Evolutionary conservation across 2,888 invertebrate species (phyloP).

Genomic region (Nematopogon swammerdamellus): DNA sequence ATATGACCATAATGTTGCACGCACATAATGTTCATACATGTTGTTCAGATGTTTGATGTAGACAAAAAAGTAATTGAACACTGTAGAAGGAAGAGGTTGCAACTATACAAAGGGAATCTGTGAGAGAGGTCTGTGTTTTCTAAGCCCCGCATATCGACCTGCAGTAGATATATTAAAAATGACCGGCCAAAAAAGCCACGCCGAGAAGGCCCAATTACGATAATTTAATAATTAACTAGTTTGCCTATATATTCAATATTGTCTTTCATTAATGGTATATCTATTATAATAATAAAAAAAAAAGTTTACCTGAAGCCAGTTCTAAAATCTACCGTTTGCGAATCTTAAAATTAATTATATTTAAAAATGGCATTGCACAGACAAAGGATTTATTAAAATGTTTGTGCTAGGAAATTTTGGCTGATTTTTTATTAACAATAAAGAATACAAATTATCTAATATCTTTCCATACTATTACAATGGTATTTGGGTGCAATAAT

Average conservation of each 20-base stretch:
- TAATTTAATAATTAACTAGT: neutral
- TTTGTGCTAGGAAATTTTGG: neutral
- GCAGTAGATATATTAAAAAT: neutral
- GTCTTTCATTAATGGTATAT: neutral
- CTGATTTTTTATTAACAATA: neutral
- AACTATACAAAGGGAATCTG: too few relatives aligned
- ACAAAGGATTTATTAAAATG: neutral
- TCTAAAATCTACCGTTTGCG: neutral
- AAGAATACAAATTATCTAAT: too few relatives aligned
- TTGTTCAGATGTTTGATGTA: too few relatives aligned
- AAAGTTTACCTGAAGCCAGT: neutral
- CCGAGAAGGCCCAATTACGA: neutral
- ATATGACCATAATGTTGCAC: too few relatives aligned
- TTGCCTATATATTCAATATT: neutral
- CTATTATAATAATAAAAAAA: neutral
- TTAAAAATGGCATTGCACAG: neutral
- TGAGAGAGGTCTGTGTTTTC: too few relatives aligned
- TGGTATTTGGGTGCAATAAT: neutral
- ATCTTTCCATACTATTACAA: neutral
- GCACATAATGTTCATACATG: too few relatives aligned
- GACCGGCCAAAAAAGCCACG: neutral
- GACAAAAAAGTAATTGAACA: too few relatives aligned
- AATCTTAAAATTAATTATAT: neutral
- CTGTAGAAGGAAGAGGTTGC: too few relatives aligned
- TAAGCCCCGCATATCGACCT: neutral